These are phyloP conservation scores for Pantelozetes paolii DNA, from an alignment of 2,888 invertebrate genomes.

Conservation along the genomic window DNA sequence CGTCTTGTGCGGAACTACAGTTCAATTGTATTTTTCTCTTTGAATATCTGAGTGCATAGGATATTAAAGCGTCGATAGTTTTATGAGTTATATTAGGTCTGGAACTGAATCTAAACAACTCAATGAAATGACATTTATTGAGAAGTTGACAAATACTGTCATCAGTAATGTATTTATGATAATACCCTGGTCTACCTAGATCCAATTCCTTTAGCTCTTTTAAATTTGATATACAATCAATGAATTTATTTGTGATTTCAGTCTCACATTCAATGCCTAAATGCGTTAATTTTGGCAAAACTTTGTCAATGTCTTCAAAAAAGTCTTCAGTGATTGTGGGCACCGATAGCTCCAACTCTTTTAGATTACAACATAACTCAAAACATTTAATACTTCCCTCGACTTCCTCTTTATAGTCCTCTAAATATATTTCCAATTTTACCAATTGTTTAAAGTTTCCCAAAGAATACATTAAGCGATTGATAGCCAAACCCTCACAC, in stretches of 20 bases:
- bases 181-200: background rate
- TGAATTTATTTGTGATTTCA: background rate
- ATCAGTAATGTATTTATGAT: background rate
- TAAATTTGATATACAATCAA: background rate
- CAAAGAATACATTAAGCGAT: background rate
- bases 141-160: slow-evolving; percentile 4
- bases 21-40: background rate
- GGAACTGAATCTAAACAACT: background rate
- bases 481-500: background rate
- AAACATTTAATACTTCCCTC: background rate
- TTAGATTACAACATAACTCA: background rate
- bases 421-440: background rate
- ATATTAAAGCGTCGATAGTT: background rate
- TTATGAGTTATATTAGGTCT: background rate
- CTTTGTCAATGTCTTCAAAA: background rate
- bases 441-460: background rate
- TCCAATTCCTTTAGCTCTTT: background rate
- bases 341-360: background rate
- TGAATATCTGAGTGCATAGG: background rate
- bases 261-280: background rate
- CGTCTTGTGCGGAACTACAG: background rate
- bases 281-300: background rate
- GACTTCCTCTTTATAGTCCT: background rate
- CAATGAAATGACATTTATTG: background rate
- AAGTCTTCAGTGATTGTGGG: background rate